These are phyloP conservation scores for Dione juno DNA, from an alignment of 2,888 invertebrate genomes.

Conservation along the genomic window DNA sequence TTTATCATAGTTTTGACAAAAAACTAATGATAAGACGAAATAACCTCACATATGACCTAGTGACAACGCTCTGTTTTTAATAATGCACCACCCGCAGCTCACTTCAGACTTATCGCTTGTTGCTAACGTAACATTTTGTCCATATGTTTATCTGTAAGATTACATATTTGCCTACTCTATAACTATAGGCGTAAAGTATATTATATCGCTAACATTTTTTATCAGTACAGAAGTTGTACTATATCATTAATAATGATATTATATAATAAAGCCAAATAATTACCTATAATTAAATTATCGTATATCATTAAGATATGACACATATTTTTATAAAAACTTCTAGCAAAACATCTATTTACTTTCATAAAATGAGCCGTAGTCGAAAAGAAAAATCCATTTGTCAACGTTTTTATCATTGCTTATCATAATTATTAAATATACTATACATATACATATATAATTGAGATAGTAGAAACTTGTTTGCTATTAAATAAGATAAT, in stretches of 20 bases:
- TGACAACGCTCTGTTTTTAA: conserved; percentile 55
- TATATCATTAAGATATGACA: not conserved
- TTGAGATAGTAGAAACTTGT: not conserved
- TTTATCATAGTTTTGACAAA: conserved; percentile 38
- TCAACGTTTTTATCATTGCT: not conserved
- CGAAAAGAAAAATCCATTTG: not conserved
- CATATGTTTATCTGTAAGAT: conserved; percentile 2
- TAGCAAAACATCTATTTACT: not conserved
- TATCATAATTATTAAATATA: not conserved
- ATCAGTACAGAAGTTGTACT: not conserved
- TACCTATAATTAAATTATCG: not conserved
- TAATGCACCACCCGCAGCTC: conserved; percentile 52
- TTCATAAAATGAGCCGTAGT: no score
- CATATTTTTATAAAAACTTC: not conserved
- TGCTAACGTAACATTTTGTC: conserved; percentile 40
- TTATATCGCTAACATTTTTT: not conserved
- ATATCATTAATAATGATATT: not conserved
- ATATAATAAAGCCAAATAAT: not conserved
- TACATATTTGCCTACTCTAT: conserved; percentile 25
- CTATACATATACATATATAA: not conserved
- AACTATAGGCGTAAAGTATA: conserved; percentile 26
- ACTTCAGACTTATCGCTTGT: conserved; percentile 50
- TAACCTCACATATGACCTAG: conserved; percentile 64
- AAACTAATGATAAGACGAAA: conserved; percentile 37
- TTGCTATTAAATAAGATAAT: not conserved